Conservation (phyloP, 2,113 vertebrate genomes). For the Chunga burmeisteri region DNA sequence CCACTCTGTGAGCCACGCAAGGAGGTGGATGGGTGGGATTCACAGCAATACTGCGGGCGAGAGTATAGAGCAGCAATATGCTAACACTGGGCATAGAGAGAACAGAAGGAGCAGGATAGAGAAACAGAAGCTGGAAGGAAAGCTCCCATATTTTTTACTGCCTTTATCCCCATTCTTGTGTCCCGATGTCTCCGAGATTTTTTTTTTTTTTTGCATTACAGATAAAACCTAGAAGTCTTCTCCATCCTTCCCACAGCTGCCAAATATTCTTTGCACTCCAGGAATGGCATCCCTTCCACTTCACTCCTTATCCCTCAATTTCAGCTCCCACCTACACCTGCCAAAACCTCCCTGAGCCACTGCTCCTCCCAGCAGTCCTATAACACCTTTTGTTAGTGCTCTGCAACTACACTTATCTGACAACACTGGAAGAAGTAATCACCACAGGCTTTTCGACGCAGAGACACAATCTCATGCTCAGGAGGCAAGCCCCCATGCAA, state of each 20-base stretch:
- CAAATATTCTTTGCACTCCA: neutral
- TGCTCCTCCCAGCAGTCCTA: neutral
- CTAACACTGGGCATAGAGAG: fast-evolving
- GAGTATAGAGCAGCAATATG: neutral
- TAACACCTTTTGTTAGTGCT: neutral
- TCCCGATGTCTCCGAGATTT: neutral
- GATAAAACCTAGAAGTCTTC: neutral
- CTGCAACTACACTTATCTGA: neutral
- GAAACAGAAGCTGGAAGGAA: neutral
- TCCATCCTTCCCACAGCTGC: neutral
- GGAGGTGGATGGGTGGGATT: neutral
- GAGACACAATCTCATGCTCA: neutral
- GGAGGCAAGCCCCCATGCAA: fast-evolving
- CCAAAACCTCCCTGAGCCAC: neutral
- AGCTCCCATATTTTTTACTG: neutral
- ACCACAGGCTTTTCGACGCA: neutral
- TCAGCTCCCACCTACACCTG: neutral
- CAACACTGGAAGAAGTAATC: neutral
- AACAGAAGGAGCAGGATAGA: neutral
- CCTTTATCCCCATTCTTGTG: neutral
- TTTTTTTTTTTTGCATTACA: neutral
- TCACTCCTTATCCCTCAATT: neutral
- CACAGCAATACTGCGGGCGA: neutral
- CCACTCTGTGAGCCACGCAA: fast-evolving
- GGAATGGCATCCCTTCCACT: neutral